Evolutionary conservation across 2,113 vertebrate genomes (phyloP).

Genomic region (Forbesichthys papilliferus): DNA sequence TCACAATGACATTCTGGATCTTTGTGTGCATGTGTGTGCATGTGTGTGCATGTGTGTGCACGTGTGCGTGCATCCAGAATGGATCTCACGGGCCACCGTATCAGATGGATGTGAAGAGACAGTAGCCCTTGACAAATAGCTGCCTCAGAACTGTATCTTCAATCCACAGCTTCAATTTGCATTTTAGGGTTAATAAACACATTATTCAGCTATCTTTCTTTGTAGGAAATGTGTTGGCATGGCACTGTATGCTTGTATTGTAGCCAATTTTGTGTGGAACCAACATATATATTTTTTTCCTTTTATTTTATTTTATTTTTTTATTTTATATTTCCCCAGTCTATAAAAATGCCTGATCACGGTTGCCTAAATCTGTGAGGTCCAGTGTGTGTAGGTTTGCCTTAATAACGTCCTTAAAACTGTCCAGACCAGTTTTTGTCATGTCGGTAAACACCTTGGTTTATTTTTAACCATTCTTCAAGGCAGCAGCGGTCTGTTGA

Average conservation of each 20-base stretch:
- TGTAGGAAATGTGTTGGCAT: too few species aligned
- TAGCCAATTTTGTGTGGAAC: too few species aligned
- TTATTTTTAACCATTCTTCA: conserved; percentile 62
- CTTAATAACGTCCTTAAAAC: not conserved
- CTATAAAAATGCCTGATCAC: not conserved
- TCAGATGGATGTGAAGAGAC: conserved; percentile 19
- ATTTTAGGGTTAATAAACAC: not conserved
- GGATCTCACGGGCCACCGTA: not conserved
- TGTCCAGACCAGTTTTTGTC: conserved; percentile 11
- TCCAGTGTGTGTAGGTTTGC: not conserved
- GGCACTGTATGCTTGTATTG: too few species aligned
- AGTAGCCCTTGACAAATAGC: conserved; percentile 17
- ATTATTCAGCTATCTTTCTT: not conserved
- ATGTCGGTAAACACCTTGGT: conserved; percentile 38
- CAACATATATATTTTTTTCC: too few species aligned
- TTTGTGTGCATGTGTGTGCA: not conserved
- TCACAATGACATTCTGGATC: conserved; percentile 5
- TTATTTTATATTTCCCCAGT: too few species aligned
- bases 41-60: not conserved
- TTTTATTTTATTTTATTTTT: too few species aligned
- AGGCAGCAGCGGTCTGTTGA: conserved; percentile 45
- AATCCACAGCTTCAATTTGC: not conserved
- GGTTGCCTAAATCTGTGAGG: not conserved
- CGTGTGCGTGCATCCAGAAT: too few species aligned
- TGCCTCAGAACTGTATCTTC: conserved; percentile 16